Conservation (phyloP, 2,113 vertebrate species). For the Prochilodus magdalenae region DNA sequence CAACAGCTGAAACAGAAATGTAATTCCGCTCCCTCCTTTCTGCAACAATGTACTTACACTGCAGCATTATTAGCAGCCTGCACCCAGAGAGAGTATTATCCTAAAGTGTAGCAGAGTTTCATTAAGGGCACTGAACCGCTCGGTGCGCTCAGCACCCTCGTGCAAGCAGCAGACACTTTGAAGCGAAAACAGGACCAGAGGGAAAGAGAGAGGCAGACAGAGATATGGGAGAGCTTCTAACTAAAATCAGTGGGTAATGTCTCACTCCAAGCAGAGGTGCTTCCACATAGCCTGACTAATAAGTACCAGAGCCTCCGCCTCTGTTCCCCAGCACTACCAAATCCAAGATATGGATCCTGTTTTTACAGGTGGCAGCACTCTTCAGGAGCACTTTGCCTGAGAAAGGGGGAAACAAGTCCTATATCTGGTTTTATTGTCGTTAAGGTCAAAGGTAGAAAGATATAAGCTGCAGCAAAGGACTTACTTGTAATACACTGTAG, state of each 20-base stretch:
- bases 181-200: neutral
- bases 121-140: conserved; percentile 17
- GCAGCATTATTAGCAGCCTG: conserved; percentile 1
- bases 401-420: neutral
- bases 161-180: neutral
- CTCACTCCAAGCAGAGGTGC: conserved; percentile 63
- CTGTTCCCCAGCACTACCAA: conserved; percentile 58
- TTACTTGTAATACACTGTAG: neutral
- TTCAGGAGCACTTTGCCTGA: neutral
- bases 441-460: neutral
- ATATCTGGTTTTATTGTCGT: neutral
- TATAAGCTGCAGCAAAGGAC: neutral
- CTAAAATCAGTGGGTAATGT: conserved; percentile 71
- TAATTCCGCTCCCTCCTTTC: neutral
- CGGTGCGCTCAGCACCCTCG: neutral
- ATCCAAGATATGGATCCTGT: conserved; percentile 49
- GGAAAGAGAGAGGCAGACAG: neutral
- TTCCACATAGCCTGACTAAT: conserved; percentile 68
- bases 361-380: neutral
- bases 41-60: conserved; percentile 8
- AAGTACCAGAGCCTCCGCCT: conserved; percentile 60
- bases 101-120: conserved; percentile 4
- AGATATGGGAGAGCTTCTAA: conserved; percentile 40
- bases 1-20: neutral
- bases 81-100: conserved; percentile 7